Percentiles rank a stretch among this genome's conserved stretches.
phyloP scores from a whole-genome alignment of 2,113 vertebrate genomes.

The Rhabdomys dilectus region DNA sequence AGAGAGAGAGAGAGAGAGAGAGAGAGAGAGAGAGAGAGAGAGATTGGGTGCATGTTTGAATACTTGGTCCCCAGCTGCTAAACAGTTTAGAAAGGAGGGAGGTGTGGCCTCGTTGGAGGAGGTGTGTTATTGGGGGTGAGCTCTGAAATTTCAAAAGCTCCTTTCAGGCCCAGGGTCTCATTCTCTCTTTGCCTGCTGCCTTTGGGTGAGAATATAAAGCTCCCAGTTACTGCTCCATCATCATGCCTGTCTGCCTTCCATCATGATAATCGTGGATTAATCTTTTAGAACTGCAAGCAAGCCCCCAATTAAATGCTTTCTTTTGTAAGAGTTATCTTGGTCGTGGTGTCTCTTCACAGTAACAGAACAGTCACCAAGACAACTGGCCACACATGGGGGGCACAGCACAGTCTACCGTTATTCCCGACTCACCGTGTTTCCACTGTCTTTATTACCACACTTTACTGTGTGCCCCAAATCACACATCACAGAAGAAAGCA shows the following conservation, averaged over 20 bases:
- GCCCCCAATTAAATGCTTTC: background rate
- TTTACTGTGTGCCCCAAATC: background rate
- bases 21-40: too few species aligned
- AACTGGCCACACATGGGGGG: background rate
- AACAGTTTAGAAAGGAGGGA: background rate
- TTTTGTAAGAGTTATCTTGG: background rate
- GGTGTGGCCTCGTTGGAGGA: background rate
- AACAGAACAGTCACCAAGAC: background rate
- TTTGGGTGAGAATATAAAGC: background rate
- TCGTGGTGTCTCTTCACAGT: background rate
- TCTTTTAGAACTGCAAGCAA: background rate
- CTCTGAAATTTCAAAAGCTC: background rate
- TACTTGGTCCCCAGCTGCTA: background rate
- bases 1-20: too few species aligned
- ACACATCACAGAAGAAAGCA: background rate
- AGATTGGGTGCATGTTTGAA: background rate
- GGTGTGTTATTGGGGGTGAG: background rate
- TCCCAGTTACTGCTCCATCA: background rate
- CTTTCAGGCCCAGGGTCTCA: background rate
- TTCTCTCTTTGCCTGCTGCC: background rate
- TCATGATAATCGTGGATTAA: background rate
- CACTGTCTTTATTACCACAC: background rate
- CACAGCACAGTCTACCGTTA: too few species aligned
- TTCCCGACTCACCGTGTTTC: background rate
- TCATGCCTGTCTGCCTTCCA: background rate